Conservation (phyloP, 2,888 invertebrate species). For the Meteorus cinctellus region DNA sequence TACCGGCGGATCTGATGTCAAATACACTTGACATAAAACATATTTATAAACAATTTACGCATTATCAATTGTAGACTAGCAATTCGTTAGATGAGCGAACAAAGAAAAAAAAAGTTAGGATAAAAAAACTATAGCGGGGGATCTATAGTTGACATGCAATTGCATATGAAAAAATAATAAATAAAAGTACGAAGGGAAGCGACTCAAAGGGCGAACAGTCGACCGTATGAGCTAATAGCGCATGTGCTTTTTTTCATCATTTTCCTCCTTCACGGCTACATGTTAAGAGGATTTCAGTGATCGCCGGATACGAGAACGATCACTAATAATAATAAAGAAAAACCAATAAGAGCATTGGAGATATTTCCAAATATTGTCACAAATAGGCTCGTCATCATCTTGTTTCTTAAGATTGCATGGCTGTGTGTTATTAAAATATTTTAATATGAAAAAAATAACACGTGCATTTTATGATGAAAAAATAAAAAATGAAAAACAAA, state of each 20-base stretch:
- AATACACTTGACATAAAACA: constrained; percentile 20
- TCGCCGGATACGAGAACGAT: constrained; percentile 29
- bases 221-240: neutral
- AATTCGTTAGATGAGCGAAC: constrained; percentile 11
- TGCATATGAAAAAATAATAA: neutral
- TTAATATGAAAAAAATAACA: constrained; percentile 37
- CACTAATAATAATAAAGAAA: constrained; percentile 16
- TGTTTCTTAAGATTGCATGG: constrained; percentile 36
- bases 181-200: neutral
- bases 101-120: constrained; percentile 8
- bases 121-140: neutral
- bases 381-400: constrained; percentile 32
- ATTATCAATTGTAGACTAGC: constrained; percentile 25
- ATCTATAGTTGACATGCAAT: neutral
- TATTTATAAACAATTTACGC: constrained; percentile 28
- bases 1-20: constrained; percentile 32
- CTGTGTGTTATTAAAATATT: constrained; percentile 37
- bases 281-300: constrained; percentile 9
- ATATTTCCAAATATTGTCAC: constrained; percentile 28
- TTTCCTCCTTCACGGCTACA: neutral
- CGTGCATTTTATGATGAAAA: constrained; percentile 29
- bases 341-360: neutral
- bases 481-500: neutral
- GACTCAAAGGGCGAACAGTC: neutral
- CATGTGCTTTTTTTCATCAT: constrained; percentile 6